Evolutionary conservation across 2,113 vertebrate genomes (phyloP).

Genomic region (Centropus bengalensis): DNA sequence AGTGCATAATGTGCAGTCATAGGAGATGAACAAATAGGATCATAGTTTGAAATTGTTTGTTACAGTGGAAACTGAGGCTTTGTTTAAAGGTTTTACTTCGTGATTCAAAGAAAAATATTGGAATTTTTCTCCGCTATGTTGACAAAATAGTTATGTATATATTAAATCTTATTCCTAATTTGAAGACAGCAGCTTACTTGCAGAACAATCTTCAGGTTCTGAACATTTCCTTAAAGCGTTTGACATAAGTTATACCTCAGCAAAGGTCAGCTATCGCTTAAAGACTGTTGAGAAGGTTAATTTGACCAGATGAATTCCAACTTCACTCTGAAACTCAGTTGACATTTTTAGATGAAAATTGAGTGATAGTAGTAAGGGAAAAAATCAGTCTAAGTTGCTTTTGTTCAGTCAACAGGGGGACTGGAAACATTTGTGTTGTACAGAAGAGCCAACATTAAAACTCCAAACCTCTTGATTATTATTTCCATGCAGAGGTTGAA

Average conservation of each 20-base stretch:
- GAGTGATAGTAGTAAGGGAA: not conserved
- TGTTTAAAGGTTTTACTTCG: not conserved
- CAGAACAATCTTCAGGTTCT: not conserved
- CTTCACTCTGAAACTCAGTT: slow-evolving; percentile 29
- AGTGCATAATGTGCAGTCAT: not conserved
- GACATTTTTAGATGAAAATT: slow-evolving; percentile 59
- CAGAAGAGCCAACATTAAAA: not conserved
- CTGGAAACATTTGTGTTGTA: not conserved
- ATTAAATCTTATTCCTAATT: not conserved
- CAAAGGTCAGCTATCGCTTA: slow-evolving; percentile 41
- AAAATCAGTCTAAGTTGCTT: not conserved
- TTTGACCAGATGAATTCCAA: slow-evolving; percentile 53
- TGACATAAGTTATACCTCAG: not conserved
- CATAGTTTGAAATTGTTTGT: not conserved
- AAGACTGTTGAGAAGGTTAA: slow-evolving; percentile 53
- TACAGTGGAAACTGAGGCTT: not conserved
- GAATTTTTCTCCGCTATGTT: not conserved
- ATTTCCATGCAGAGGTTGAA: not conserved
- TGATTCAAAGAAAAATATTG: not conserved
- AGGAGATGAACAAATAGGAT: not conserved
- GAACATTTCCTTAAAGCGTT: not conserved
- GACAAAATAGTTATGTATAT: not conserved
- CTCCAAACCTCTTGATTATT: not conserved
- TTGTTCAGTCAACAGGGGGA: not conserved
- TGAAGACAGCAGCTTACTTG: not conserved